Base-by-base conservation (phyloP, 1,140 invertebrate genomes). In the Reticulitermes speratus region DNA sequence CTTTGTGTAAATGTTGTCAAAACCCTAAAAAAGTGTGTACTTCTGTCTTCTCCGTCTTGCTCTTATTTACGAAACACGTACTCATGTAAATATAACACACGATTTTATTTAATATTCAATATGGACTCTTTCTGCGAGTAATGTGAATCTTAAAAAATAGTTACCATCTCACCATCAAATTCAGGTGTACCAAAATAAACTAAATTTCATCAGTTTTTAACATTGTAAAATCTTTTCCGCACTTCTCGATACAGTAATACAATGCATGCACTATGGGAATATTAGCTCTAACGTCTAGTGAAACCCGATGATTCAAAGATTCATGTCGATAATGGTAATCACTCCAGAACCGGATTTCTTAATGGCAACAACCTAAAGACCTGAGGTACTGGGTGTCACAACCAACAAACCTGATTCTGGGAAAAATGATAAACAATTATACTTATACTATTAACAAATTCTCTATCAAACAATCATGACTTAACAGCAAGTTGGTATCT, bases 121-220 rank as follows among this genome's bases (percentile, higher is more conserved):
- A 86, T 86, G 85, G 85, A 86, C 81, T 86, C 85, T 48, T 69
- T 86, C 38, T 65, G 75, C 44, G 23, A 84, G 45, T 86, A 86
- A 86, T 82, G 85, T 86, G 85, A 75, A 83, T 44, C 48, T 86
- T 86, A 86, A 86, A 86, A 86, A 86, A 86, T 86, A 86, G 85
- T 86, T 86, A 86, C 85, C 55, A 65, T 86, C 81, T 86, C 81
- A 82, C 85, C 85, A 86, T 86, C 81, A 48, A 86, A 86, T 86
- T 86, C 85, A 86, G 81, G 55, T 86, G 85, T 86, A 86, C 85
- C 85, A 86, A 86, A 86, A 86, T 86, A 86, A 86, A 86, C 85
- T 86, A 86, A 86, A 86, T 86, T 45, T 86, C 75, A 83, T 30
- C 59, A 59, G n/a, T 84, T 45, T 84, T 84, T 75, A 83, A 86